Conservation (phyloP, 2,113 vertebrate genomes). For the Conger conger region DNA sequence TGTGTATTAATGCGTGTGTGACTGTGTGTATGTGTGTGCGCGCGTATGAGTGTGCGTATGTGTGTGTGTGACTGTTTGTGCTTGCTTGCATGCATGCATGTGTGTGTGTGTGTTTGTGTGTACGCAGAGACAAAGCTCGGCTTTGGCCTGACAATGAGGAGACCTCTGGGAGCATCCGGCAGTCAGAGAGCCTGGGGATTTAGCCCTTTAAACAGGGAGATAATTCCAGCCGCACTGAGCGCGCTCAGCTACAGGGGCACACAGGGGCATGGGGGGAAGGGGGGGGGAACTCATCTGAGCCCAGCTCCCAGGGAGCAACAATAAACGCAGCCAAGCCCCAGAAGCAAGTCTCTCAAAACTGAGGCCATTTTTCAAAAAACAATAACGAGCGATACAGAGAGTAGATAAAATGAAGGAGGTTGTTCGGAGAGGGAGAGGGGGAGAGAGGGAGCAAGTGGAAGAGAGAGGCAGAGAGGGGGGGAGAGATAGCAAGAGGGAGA, state of each 20-base stretch:
- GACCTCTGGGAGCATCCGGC: background rate
- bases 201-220: background rate
- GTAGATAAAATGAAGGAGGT: background rate
- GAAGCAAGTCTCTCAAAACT: background rate
- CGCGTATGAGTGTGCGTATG: no score
- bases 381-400: background rate
- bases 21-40: background rate
- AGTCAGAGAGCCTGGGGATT: background rate
- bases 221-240: background rate
- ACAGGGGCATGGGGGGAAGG: no score
- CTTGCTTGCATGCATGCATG: no score
- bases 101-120: no score
- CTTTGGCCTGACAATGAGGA: background rate
- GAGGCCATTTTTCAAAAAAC: constrained; percentile 21
- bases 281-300: no score
- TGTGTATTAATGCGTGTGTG: no score
- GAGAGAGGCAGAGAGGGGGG: background rate
- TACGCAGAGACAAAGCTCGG: background rate
- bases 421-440: background rate
- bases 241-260: no score
- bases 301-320: background rate
- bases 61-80: no score
- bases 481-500: no score
- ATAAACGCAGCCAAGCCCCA: constrained; percentile 8
- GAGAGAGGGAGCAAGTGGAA: background rate